A percentile compares a stretch with the other conserved stretches of the same genome.
Evolutionary conservation across 2,113 vertebrate genomes (phyloP).

Genomic region (Hirundichthys speculiger): DNA sequence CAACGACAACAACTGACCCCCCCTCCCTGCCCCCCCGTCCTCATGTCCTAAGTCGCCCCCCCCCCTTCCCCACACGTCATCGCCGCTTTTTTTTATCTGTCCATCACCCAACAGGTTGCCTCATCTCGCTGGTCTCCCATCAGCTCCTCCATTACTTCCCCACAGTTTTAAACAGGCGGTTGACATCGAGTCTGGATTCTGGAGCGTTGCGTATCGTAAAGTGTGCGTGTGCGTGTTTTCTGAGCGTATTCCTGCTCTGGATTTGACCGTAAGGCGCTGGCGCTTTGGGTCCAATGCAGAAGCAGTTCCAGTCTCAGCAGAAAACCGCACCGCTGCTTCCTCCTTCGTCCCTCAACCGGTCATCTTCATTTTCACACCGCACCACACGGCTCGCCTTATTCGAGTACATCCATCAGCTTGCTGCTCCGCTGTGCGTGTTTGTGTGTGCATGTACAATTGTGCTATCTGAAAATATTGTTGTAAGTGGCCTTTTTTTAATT

Average conservation of each 20-base stretch:
- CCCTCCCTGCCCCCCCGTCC: conserved; percentile 40
- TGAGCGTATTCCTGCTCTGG: conserved; percentile 22
- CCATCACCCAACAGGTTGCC: conserved; percentile 1
- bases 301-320: conserved; percentile 6
- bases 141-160: neutral
- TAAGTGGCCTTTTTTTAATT: conserved; percentile 61
- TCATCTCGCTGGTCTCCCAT: conserved; percentile 8
- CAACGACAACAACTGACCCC: conserved; percentile 81
- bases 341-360: no score
- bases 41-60: neutral
- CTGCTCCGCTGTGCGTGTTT: neutral
- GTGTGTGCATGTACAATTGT: neutral
- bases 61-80: neutral
- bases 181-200: neutral
- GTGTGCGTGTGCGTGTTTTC: conserved; percentile 1
- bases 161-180: neutral
- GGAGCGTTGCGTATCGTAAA: neutral
- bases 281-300: conserved; percentile 47
- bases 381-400: neutral
- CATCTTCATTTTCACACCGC: conserved; percentile 4
- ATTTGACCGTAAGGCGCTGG: conserved; percentile 62
- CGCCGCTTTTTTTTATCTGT: neutral
- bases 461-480: conserved; percentile 41
- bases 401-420: neutral
- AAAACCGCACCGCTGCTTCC: conserved; percentile 1